A percentile compares a stretch with the other conserved stretches of the same genome.
phyloP scores from a whole-genome alignment of 2,888 invertebrate genomes.

The Linyphia triangularis region DNA sequence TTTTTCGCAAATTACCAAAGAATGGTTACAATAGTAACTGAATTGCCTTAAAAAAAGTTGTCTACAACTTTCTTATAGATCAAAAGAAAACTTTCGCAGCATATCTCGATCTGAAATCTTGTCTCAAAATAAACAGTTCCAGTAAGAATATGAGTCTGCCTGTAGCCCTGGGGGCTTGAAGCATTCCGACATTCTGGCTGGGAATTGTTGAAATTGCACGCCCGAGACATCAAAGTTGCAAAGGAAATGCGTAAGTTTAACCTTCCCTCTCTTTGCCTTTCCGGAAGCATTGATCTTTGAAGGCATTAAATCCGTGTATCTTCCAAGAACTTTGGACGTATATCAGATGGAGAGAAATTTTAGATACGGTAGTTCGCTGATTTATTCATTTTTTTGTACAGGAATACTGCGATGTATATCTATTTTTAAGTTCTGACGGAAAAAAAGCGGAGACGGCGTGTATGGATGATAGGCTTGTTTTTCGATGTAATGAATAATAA shows the following conservation, averaged over 20 bases:
- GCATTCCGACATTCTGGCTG: neutral
- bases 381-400: neutral
- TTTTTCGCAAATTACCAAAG: no score
- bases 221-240: conserved; percentile 37
- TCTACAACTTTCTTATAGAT: no score
- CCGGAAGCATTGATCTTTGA: conserved; percentile 28
- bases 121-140: conserved; percentile 31
- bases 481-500: no score
- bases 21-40: no score
- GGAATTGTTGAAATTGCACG: conserved; percentile 38
- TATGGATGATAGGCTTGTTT: no score
- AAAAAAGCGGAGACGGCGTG: no score
- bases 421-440: neutral
- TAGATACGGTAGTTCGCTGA: neutral
- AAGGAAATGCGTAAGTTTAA: conserved; percentile 5
- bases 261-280: conserved; percentile 25
- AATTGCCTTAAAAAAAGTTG: no score
- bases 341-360: conserved; percentile 13
- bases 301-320: conserved; percentile 23
- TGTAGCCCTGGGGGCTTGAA: neutral
- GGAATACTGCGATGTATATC: neutral
- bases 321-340: neutral
- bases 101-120: neutral
- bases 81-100: neutral
- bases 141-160: conserved; percentile 8